Conservation (phyloP, 2,113 vertebrate species). For the Miniopterus natalensis region DNA sequence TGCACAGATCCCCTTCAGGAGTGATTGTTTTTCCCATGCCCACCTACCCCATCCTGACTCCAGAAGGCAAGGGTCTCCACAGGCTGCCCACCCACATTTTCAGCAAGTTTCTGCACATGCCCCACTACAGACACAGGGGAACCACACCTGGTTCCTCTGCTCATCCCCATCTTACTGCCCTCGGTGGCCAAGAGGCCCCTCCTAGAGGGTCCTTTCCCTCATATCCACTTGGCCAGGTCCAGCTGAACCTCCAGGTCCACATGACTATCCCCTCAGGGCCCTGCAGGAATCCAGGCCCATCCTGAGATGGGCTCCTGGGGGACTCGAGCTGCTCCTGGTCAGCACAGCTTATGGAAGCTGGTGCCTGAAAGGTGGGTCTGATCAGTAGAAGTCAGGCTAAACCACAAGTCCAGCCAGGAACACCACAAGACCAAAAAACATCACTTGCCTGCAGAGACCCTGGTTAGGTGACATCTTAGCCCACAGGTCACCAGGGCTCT, state of each 20-base stretch:
- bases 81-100: not conserved
- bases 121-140: fast-evolving
- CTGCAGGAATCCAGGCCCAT: not conserved
- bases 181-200: not conserved
- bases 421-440: not conserved
- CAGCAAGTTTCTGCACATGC: not conserved
- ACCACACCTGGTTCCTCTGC: not conserved
- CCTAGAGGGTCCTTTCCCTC: not conserved
- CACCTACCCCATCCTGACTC: not conserved
- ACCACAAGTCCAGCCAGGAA: not conserved
- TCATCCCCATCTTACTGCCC: too few relatives aligned
- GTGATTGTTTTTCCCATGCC: not conserved
- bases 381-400: not conserved
- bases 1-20: not conserved
- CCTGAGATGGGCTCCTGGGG: not conserved
- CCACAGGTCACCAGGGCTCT: not conserved
- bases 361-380: not conserved
- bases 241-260: not conserved
- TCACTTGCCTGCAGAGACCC: not conserved
- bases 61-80: not conserved
- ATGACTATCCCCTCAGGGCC: not conserved
- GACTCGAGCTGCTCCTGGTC: not conserved
- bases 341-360: not conserved
- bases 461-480: not conserved
- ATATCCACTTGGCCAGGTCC: not conserved